Conservation (phyloP, 2,888 invertebrate genomes). For the Oscheius sp. region DNA sequence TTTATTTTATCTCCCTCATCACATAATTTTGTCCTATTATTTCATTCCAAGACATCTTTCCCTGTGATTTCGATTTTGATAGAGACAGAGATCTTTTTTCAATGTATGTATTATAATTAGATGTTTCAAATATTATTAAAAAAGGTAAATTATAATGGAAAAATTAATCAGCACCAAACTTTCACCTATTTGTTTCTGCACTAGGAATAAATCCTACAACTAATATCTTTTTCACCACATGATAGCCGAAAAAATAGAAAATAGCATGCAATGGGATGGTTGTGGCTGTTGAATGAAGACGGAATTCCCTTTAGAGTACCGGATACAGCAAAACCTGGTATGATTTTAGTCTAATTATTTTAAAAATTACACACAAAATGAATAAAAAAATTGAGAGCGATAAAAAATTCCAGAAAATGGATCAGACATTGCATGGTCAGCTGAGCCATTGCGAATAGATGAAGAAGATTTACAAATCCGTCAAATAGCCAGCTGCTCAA, state of each 20-base stretch:
- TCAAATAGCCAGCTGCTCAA: conserved; percentile 26
- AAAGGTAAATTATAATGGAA: background rate
- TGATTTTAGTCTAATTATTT: background rate
- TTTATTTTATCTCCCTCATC: background rate
- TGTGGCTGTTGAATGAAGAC: conserved; percentile 21
- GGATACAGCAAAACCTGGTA: conserved; percentile 15
- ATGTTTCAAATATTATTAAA: conserved; percentile 5
- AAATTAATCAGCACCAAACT: background rate
- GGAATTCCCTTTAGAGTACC: conserved; percentile 26
- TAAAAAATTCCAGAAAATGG: conserved; percentile 40
- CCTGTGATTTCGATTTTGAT: conserved; percentile 28
- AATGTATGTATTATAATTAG: conserved; percentile 23
- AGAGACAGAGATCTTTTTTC: background rate
- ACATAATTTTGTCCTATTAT: conserved; percentile 15
- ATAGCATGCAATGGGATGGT: conserved; percentile 16
- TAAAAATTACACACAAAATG: no score
- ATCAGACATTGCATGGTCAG: conserved; percentile 45
- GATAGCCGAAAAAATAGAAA: background rate
- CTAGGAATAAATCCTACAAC: conserved; percentile 33
- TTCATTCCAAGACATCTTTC: conserved; percentile 12
- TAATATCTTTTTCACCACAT: background rate
- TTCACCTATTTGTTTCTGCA: background rate
- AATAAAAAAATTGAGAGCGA: no score
- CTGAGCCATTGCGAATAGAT: conserved; percentile 29
- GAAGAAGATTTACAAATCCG: conserved; percentile 17